These are phyloP conservation scores for Papilio protenor DNA, from an alignment of 2,888 invertebrate genomes.

Conservation along the genomic window DNA sequence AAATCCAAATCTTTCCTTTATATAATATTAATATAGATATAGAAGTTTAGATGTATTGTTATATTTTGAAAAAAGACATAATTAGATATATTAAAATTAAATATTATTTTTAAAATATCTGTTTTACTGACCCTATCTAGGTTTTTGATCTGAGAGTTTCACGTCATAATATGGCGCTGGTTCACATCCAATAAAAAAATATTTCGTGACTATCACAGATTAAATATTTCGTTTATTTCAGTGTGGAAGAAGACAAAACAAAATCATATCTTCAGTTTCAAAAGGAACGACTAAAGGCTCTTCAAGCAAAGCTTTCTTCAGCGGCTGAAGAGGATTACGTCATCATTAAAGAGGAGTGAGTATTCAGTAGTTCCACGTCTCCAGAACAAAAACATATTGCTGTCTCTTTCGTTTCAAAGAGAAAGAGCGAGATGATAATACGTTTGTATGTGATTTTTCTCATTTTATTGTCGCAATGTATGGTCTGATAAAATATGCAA, in stretches of 20 bases:
- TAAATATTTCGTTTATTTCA: slow-evolving; percentile 51
- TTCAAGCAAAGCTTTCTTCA: slow-evolving; percentile 70
- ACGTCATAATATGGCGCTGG: too few relatives aligned
- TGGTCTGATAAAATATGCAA: neutral
- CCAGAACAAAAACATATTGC: neutral
- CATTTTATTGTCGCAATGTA: neutral
- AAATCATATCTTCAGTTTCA: slow-evolving; percentile 76
- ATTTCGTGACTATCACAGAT: neutral
- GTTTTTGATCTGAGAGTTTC: too few relatives aligned
- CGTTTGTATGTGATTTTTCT: neutral
- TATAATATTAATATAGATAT: too few relatives aligned
- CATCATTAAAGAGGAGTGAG: slow-evolving; percentile 70
- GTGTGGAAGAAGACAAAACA: slow-evolving; percentile 68
- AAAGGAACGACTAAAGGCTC: slow-evolving; percentile 70
- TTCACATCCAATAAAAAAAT: too few relatives aligned
- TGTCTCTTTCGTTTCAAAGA: neutral
- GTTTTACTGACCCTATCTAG: too few relatives aligned
- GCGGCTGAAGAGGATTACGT: slow-evolving; percentile 67
- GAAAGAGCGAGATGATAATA: neutral
- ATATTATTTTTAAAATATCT: too few relatives aligned
- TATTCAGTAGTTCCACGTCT: slow-evolving; percentile 45
- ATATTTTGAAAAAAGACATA: too few relatives aligned
- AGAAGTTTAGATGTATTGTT: too few relatives aligned
- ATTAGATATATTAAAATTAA: too few relatives aligned
- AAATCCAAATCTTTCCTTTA: too few relatives aligned